These are phyloP conservation scores for Anthoscopus minutus DNA, from an alignment of 2,113 vertebrate species.

Conservation along the genomic window DNA sequence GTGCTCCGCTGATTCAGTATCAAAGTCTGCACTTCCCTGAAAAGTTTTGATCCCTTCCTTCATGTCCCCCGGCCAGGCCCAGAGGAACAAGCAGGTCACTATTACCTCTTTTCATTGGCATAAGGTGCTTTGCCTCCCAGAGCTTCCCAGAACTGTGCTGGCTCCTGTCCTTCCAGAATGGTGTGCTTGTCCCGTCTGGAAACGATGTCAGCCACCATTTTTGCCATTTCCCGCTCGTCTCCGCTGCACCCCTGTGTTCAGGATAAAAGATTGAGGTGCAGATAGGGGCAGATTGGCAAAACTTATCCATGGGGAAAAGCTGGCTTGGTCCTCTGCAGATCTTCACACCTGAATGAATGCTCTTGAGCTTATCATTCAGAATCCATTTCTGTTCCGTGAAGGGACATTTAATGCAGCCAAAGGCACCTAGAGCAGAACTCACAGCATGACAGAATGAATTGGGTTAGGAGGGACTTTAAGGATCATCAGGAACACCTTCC, in stretches of 20 bases:
- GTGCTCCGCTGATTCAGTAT: not conserved
- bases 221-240: constrained; percentile 87
- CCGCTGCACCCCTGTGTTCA: constrained; percentile 82
- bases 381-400: not conserved
- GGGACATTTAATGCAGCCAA: not conserved
- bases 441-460: not conserved
- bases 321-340: not conserved
- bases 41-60: not conserved
- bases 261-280: not conserved
- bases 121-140: constrained; percentile 87
- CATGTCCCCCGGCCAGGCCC: not conserved
- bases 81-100: not conserved
- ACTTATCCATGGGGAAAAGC: not conserved
- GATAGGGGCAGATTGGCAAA: not conserved
- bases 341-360: not conserved
- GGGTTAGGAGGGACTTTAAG: not conserved
- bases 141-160: constrained; percentile 85
- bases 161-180: constrained; percentile 86
- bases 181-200: constrained; percentile 82
- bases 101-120: constrained; percentile 81
- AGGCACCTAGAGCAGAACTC: not conserved
- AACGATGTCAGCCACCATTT: constrained; percentile 75
- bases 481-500: not conserved
- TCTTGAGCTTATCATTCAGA: not conserved
- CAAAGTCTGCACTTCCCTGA: not conserved